Evolutionary conservation across 2,888 invertebrate species (phyloP), one percentile per base, ranked within the genome.

Genomic region (Eristalis arbustorum): DNA sequence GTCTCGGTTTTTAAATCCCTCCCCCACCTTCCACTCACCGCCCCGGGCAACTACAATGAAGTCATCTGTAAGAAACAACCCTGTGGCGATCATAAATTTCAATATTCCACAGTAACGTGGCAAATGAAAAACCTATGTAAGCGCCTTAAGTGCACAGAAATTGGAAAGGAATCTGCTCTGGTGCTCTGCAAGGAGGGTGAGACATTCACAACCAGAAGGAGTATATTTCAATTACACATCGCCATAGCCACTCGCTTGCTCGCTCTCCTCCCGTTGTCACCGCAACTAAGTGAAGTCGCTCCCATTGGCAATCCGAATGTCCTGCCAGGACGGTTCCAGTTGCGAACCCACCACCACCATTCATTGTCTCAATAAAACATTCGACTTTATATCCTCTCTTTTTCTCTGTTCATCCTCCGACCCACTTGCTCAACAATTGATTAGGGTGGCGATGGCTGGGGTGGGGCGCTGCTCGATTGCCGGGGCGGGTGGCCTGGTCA

Each of bases 171-270:
- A 25, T 57, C n/a, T 57, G 57, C 49, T 25, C 22, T 56, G n/a
- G 4, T 8, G 22, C 61, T 28, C 34, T 31, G 34, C 56, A 63
- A 18, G 34, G 13, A 14, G 23, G 1, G 13, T 57, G 42, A 14
- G 42, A 42, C 42, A 13, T 42, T 74, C 56, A 69, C 77, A 63
- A 56, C 31, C 49, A 49, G 49, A 49, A 49, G 49, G 8, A 18
- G 85, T 85, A 82, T 82, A 85, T 85, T 82, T 85, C 85, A 85
- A 85, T 85, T 85, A 85, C 28, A 80, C 49, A 62, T 61, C 56
- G 37, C 25, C 37, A 69, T 22, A 64, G 73, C 49, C 18, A 49
- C 61, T 31, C 31, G 4, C 31, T 31, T 1, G 3, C 31, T 6
- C 31, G 3, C 31, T 31, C 31, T 31, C 31, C 37, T 25, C 3